Base-by-base conservation (phyloP, 2,888 invertebrate genomes). In the Villa cingulata region DNA sequence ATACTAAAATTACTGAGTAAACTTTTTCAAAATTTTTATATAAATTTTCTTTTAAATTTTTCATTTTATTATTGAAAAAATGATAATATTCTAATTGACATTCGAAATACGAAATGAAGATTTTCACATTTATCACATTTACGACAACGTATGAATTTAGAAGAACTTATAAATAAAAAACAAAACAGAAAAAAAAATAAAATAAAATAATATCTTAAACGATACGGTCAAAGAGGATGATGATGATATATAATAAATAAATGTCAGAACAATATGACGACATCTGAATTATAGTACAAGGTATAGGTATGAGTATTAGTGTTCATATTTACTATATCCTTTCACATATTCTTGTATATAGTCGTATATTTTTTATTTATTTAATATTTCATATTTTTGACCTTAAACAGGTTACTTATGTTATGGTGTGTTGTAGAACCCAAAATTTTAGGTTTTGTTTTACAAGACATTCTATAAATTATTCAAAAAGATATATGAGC, bases 201-300 rank as follows among this genome's bases (percentile, higher is more conserved):
- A n/a, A n/a, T n/a, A n/a, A n/a, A n/a, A n/a, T n/a, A n/a, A n/a
- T n/a, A n/a, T n/a, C n/a, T n/a, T n/a, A n/a, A n/a, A n/a, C n/a
- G n/a, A n/a, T n/a, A n/a, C n/a, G n/a, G 12, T 32, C 12, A 32
- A 12, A 32, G 29, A 27, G 16, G 17, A 23, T 37, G 18, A 19
- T n/a, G n/a, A n/a, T n/a, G 18, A 37, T 2, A 32, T 37, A 43
- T 34, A 16, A 47, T 47, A 47, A 47, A 47, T 47, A 47, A 47
- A 47, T 43, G 47, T 47, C 47, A 43, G 4, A 16, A 29, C 47
- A 47, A 47, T 43, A 39, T 47, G 47, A 47, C 47, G 47, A 47
- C 47, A 47, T 16, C 32, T 47, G 43, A 47, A 37, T 47, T 43
- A 43, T 47, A 29, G 14, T 34, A n/a, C n/a, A n/a, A n/a, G n/a